Evolutionary conservation across 2,797 vertebrate species (phyloP), one percentile per base, ranked within the genome.

Genomic region (Pelobates cultripes): DNA sequence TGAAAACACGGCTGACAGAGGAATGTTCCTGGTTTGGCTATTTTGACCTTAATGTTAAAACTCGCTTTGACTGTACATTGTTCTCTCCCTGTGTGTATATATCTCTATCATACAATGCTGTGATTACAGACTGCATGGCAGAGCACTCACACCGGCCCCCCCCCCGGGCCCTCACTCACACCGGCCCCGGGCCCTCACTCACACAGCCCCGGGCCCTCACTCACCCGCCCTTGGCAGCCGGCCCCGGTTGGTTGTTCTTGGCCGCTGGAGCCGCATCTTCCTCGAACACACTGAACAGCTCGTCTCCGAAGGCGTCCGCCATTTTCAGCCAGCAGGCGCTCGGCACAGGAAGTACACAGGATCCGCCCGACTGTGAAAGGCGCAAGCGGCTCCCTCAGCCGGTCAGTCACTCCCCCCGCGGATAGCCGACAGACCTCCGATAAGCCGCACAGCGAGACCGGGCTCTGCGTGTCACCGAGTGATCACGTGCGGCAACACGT

Each of bases 201-300:
- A 5, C 55, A 9, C 7, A 10, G 13, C 13, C 4, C 4, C 4
- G 0, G 1, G 7, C 0, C 0, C 4, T 0, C 1, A n/a, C 93
- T 87, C 89, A 97, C 97, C 94, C 95, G 85, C 43, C 14, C 12
- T 86, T 89, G 28, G 84, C 87, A 2, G 83, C 63, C 1, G 70
- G 14, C 43, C 6, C 70, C 4, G 78, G 79, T 1, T 70, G 90
- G 0, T 43, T 71, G 0, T 0, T 74, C 8, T 4, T 86, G 0
- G 91, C 53, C 0, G 90, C 79, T 0, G 91, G 86, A 70, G 93
- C 86, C 61, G 9, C 55, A 0, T 97, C 96, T 0, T 96, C 96
- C 45, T 99, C 97, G 85, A 99, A 99, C 89, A 99, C 96, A 91
- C 94, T 97, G 85, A 99, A 99, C 2, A 99, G 88, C 6, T 96